Percentiles rank a stretch among this genome's conserved stretches.
phyloP scores from a whole-genome alignment of 2,888 invertebrate species.

The Xestoiulus laeticollis region DNA sequence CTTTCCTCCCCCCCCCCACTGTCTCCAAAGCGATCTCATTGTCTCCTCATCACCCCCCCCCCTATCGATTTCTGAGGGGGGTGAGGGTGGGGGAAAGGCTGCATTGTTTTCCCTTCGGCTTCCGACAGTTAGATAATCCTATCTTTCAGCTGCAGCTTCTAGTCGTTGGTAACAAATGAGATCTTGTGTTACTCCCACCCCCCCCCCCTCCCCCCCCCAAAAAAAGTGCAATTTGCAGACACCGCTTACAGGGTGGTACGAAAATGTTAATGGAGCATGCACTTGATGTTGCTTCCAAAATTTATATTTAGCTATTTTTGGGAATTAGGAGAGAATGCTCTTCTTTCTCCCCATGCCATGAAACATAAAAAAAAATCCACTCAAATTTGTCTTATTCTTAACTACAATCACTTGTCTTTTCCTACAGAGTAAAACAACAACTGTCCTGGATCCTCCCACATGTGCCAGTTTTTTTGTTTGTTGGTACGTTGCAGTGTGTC shows the following conservation, averaged over 20 bases:
- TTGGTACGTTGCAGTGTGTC: no score
- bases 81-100: background rate
- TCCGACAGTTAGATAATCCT: background rate
- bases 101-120: background rate
- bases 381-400: conserved; percentile 21
- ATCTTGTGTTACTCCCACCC: no score
- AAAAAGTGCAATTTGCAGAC: background rate
- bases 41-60: background rate
- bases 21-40: background rate
- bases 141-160: background rate
- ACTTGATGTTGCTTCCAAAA: background rate
- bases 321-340: background rate
- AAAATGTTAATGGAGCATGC: background rate
- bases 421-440: background rate
- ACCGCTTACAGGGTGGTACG: background rate
- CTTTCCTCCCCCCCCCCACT: background rate
- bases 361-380: background rate
- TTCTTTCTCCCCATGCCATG: background rate
- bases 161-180: conserved; percentile 14
- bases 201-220: no score
- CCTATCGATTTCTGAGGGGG: background rate
- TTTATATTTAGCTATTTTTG: background rate
- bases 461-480: background rate
- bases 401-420: background rate
- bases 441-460: background rate